Base-by-base conservation (phyloP, 1,140 invertebrate genomes). In the Drosophila navojoa region DNA sequence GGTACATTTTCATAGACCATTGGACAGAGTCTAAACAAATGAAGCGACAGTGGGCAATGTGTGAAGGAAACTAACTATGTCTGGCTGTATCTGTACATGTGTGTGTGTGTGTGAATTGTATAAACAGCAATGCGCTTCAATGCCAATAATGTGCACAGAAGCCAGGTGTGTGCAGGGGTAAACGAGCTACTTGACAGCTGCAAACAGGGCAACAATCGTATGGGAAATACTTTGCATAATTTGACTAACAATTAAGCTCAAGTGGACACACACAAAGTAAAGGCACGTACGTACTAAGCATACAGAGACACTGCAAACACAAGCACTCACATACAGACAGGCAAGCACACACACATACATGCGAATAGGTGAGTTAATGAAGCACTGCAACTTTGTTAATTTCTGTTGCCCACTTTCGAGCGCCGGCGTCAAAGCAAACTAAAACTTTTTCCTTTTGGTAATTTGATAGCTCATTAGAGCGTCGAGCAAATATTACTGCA, bases 21-120 rank as follows among this genome's bases (percentile, higher is more conserved):
- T 86, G 82, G 82, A 87, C 82, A 76, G 68, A 76, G 82, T 87
- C 82, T 86, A 86, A 86, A 87, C 82, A 81, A 86, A 81, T 76
- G 81, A 61, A 71, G 45, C 49, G 58, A 35, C 25, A 47, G 40
- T 58, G 16, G 27, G n/a, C 32, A 32, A 32, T 32, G 32, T 32
- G 32, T 32, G 32, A 32, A 32, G 32, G 32, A 32, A 6, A 32
- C 32, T 32, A 9, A 9, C 32, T 10, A 9, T 32, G 9, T 9
- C 32, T 29, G 27, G 4, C 0, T 29, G 27, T 5, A 6, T 29
- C 4, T 29, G 29, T 53, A n/a, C n/a, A n/a, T n/a, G 13, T 45
- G 9, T 38, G 15, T 50, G 40, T 44, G 19, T 60, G 35, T 54
- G 11, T 29, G 11, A 52, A 40, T 59, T 76, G 52, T 53, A 58